These are phyloP conservation scores for Crocuta crocuta DNA, from an alignment of 2,113 vertebrate genomes.

Conservation along the genomic window DNA sequence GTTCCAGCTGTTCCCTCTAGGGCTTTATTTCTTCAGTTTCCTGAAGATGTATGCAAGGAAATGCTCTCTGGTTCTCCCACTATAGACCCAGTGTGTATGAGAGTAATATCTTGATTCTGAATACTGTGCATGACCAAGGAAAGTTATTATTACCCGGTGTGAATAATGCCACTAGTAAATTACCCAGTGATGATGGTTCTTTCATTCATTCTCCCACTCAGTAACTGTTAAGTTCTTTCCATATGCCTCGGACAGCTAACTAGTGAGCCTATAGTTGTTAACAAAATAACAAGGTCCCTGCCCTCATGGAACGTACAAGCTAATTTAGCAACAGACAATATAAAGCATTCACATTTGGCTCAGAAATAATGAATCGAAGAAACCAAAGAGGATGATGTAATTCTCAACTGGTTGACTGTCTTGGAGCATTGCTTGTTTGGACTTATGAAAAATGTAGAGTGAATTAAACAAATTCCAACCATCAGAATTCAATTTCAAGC, in stretches of 20 bases:
- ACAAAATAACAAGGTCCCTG: background rate
- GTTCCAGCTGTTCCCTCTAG: background rate
- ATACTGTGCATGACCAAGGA: background rate
- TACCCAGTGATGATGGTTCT: background rate
- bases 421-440: background rate
- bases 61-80: background rate
- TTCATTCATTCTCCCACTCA: background rate
- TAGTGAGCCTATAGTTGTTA: background rate
- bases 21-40: background rate
- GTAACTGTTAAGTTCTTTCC: background rate
- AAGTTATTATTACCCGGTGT: background rate
- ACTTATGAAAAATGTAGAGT: conserved; percentile 35
- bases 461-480: conserved; percentile 42
- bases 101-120: background rate
- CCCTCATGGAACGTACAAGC: background rate
- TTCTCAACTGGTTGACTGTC: background rate
- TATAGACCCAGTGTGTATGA: background rate
- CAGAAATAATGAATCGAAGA: conserved; percentile 31
- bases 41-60: background rate
- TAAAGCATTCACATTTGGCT: background rate
- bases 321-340: background rate
- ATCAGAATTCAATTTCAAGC: conserved; percentile 60
- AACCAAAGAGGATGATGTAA: background rate
- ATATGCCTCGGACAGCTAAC: background rate
- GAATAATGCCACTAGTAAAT: background rate